Evolutionary conservation across 2,797 vertebrate genomes (phyloP).

Genomic region (Ctenopoma kingsleyae): DNA sequence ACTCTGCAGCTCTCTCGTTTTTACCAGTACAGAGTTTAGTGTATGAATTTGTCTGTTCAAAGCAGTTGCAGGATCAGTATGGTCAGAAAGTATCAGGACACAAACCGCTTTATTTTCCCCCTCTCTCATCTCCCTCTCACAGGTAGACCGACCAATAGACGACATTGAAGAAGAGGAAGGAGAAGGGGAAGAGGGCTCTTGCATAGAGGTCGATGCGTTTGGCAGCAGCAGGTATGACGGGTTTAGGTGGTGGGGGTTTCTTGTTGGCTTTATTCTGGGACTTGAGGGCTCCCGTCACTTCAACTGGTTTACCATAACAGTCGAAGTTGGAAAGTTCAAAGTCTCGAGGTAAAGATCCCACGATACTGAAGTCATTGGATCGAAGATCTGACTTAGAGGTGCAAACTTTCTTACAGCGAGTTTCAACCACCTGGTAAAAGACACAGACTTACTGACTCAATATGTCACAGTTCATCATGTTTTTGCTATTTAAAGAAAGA

Average conservation of each 20-base stretch:
- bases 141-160: constrained; percentile 98
- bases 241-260: constrained; percentile 93
- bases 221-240: constrained; percentile 95
- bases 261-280: constrained; percentile 94
- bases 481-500: neutral
- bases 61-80: constrained; percentile 5
- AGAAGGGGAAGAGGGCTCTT: constrained; percentile 94
- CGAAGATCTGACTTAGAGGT: constrained; percentile 97
- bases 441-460: constrained; percentile 11
- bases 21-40: constrained; percentile 4
- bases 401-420: constrained; percentile 97
- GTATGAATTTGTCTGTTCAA: constrained; percentile 6
- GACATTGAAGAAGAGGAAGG: constrained; percentile 97
- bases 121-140: constrained; percentile 70
- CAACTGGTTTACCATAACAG: constrained; percentile 97
- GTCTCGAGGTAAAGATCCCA: constrained; percentile 96
- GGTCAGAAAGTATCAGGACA: neutral
- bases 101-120: constrained; percentile 5
- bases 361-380: constrained; percentile 98
- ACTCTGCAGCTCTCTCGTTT: constrained; percentile 18
- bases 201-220: constrained; percentile 96
- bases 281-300: constrained; percentile 91
- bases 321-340: constrained; percentile 99
- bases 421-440: constrained; percentile 91
- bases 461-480: too few species aligned